These are phyloP conservation scores for Rostratula benghalensis DNA, from an alignment of 2,113 vertebrate species.

Conservation along the genomic window DNA sequence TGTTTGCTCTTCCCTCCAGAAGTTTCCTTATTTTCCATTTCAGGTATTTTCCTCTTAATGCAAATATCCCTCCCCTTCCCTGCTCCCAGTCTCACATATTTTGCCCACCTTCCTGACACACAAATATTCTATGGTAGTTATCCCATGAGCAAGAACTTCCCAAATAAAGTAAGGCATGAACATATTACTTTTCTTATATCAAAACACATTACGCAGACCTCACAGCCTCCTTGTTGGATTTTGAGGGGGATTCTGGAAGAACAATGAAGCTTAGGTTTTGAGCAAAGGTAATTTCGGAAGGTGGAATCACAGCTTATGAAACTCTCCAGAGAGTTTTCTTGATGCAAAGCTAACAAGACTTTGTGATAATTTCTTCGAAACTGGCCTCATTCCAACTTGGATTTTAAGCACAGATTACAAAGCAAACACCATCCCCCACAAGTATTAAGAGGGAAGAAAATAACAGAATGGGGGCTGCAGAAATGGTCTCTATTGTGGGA, in stretches of 20 bases:
- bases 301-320: constrained; percentile 77
- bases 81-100: neutral
- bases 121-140: neutral
- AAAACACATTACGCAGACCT: constrained; percentile 55
- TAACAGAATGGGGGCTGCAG: constrained; percentile 78
- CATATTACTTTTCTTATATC: constrained; percentile 56
- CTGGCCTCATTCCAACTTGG: constrained; percentile 79
- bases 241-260: constrained; percentile 75
- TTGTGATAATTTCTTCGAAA: constrained; percentile 79
- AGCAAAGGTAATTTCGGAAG: constrained; percentile 79
- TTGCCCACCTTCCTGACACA: constrained; percentile 9
- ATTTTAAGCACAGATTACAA: constrained; percentile 85
- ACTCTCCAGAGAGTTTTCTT: constrained; percentile 75
- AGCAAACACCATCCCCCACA: constrained; percentile 83
- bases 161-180: constrained; percentile 28
- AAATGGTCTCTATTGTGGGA: constrained; percentile 84
- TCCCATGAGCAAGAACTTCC: neutral
- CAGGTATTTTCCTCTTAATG: neutral
- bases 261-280: constrained; percentile 74
- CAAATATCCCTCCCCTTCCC: neutral
- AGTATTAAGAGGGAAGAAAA: constrained; percentile 79
- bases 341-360: constrained; percentile 80
- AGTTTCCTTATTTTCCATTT: neutral
- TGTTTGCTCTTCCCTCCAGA: neutral
- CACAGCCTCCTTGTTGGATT: constrained; percentile 66